Conservation (phyloP, 2,888 invertebrate genomes). For the Drosophila meridiana region DNA sequence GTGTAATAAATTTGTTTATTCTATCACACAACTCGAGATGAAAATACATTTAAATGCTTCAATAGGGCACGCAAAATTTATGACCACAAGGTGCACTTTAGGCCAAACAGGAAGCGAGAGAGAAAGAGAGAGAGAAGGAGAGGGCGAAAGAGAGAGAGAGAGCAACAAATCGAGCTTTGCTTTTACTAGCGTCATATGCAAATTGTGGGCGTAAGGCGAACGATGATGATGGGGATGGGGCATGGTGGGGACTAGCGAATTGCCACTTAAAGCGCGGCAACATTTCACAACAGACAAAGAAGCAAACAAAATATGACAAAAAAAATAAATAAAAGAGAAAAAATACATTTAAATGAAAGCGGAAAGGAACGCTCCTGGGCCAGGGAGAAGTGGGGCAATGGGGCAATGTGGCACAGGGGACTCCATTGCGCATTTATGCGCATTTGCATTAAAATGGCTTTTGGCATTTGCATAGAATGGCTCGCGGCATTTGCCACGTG, state of each 20-base stretch:
- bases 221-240: background rate
- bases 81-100: slow-evolving; percentile 36
- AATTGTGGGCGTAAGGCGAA: slow-evolving; percentile 18
- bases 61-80: slow-evolving; percentile 56
- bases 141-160: background rate
- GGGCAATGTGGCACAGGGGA: background rate
- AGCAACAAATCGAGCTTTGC: slow-evolving; percentile 19
- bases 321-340: background rate
- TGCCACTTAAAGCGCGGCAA: slow-evolving; percentile 34
- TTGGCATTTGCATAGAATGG: slow-evolving; percentile 67
- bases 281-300: slow-evolving; percentile 49
- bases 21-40: slow-evolving; percentile 36
- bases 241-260: slow-evolving; percentile 3
- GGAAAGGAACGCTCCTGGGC: background rate
- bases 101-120: background rate
- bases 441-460: slow-evolving; percentile 74
- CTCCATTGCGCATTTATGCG: slow-evolving; percentile 64
- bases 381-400: slow-evolving; percentile 2
- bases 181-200: slow-evolving; percentile 53
- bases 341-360: slow-evolving; percentile 56
- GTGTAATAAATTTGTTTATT: slow-evolving; percentile 60
- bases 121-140: background rate
- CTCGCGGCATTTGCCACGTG: slow-evolving; percentile 64
- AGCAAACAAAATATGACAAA: background rate
- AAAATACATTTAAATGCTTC: slow-evolving; percentile 64